These are phyloP conservation scores for Diplodus sargus DNA, from an alignment of 2,797 vertebrate genomes.

Conservation along the genomic window DNA sequence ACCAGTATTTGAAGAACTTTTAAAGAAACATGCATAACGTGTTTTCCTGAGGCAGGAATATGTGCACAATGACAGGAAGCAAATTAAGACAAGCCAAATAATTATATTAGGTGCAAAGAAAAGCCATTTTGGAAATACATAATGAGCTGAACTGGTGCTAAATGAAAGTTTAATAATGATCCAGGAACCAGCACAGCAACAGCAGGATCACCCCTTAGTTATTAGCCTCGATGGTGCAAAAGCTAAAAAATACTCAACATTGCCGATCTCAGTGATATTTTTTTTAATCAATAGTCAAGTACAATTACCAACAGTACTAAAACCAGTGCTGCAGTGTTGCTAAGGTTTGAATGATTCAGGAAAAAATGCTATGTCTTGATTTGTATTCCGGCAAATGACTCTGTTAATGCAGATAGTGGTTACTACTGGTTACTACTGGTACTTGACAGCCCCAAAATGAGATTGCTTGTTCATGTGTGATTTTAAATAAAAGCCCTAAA, in stretches of 20 bases:
- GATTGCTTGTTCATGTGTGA: slow-evolving; percentile 13
- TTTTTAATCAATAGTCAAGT: too few species aligned
- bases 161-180: background rate
- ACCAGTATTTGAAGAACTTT: slow-evolving; percentile 6
- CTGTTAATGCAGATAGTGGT: background rate
- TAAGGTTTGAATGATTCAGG: background rate
- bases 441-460: slow-evolving; percentile 4
- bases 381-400: background rate
- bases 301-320: background rate
- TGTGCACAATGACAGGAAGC: background rate
- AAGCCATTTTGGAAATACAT: background rate
- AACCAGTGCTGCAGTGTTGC: background rate
- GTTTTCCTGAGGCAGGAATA: background rate
- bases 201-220: background rate
- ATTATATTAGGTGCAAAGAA: background rate
- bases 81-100: background rate
- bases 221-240: background rate
- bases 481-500: background rate
- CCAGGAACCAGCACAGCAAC: background rate
- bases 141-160: background rate
- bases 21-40: slow-evolving; percentile 1
- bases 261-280: background rate
- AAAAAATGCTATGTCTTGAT: slow-evolving; percentile 16
- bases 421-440: too few species aligned
- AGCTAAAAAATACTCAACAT: background rate